Conservation (phyloP, 1,140 invertebrate species). For the Pachyrhynchus sulphureomaculatus region DNA sequence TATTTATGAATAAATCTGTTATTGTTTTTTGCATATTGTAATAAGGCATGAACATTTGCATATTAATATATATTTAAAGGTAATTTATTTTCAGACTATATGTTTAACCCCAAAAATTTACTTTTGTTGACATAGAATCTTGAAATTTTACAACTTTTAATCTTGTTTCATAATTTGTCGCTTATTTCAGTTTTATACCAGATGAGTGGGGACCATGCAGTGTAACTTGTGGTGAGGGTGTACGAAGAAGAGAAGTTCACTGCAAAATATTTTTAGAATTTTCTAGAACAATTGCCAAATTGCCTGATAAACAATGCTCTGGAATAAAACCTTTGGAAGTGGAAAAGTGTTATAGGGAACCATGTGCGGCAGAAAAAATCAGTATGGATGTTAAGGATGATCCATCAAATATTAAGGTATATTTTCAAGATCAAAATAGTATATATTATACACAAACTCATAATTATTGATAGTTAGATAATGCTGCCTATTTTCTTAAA, state of each 20-base stretch:
- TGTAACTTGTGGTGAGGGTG: slow-evolving; percentile 85
- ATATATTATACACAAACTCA: background rate
- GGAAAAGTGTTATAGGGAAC: slow-evolving; percentile 74
- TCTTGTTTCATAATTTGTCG: background rate
- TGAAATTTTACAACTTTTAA: too few relatives aligned
- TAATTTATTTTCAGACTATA: background rate
- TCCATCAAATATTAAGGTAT: slow-evolving; percentile 54
- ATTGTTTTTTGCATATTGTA: too few relatives aligned
- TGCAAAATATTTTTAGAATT: slow-evolving; percentile 95
- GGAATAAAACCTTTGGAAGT: slow-evolving; percentile 77
- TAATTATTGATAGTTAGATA: background rate
- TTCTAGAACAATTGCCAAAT: slow-evolving; percentile 77
- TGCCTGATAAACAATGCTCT: slow-evolving; percentile 86
- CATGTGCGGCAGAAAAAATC: slow-evolving; percentile 59
- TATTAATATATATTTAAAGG: too few relatives aligned
- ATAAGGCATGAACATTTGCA: background rate
- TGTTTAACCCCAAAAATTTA: background rate
- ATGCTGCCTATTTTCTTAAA: too few relatives aligned
- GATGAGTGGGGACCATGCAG: slow-evolving; percentile 87
- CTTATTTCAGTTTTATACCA: slow-evolving; percentile 64
- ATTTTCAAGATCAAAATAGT: slow-evolving; percentile 31
- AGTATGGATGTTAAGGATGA: slow-evolving; percentile 48
- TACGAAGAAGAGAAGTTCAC: slow-evolving; percentile 74
- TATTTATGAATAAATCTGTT: too few relatives aligned
- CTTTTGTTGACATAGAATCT: background rate